Base-by-base conservation (phyloP, 1,140 invertebrate genomes). In the Coelopa frigida region DNA sequence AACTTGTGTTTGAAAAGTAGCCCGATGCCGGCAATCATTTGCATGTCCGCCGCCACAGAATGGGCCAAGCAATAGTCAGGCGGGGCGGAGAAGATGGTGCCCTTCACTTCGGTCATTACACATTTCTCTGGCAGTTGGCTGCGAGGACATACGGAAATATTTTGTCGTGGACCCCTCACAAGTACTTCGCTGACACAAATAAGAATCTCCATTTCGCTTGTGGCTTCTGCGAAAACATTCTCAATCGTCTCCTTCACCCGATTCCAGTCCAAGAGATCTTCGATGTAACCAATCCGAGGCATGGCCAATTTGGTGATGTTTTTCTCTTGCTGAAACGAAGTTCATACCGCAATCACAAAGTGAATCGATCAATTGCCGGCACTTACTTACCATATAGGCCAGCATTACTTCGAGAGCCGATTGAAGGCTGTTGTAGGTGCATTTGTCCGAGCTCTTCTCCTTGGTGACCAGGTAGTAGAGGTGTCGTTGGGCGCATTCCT, bases 1-100 rank as follows among this genome's bases (percentile, higher is more conserved):
- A 73, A 74, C 44, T 58, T 55, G 18, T 56, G 59, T 6, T 36
- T 12, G 7, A 7, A 15, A 14, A 1, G 24, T 43, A 8, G 47
- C n/a, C n/a, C n/a, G 42, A 82, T 81, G 12, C 79, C 79, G 57
- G 76, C 76, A 3, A 76, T 76, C 78, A 83, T 81, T 6, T 62
- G 59, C 46, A 78, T 54, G 56, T 66, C 62, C 15, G 61, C 59
- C 44, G 76, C 79, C 3, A 83, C 76, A 62, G 80, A 82, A 54
- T 83, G 80, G 12, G 73, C 81, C 40, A 83, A 52, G 8, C 74
- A 72, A 58, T 59, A 72, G n/a, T n/a, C n/a, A n/a, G n/a, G n/a
- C n/a, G n/a, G n/a, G n/a, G n/a, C n/a, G n/a, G n/a, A n/a, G n/a
- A n/a, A n/a, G n/a, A n/a, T n/a, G n/a, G n/a, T n/a, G n/a, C n/a